Evolutionary conservation across 35 echinoderm and acorn worm species (phyloP), one percentile per base, ranked within the genome.

Genomic region (Acanthaster planci): DNA sequence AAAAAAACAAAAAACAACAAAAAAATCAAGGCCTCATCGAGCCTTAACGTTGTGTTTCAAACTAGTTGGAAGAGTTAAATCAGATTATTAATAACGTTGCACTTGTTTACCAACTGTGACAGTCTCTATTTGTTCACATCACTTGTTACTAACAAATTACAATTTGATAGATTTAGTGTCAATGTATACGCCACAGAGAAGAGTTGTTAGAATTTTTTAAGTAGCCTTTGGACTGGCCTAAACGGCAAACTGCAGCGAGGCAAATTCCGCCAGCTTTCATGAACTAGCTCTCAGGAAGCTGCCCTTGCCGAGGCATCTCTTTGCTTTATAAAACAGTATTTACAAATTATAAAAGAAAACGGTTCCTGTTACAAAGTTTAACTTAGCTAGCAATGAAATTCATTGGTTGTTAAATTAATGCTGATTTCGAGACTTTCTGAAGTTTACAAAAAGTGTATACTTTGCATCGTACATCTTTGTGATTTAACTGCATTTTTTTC

Each of bases 401-500:
- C 26, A 14, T 72, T 72, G 14, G 30, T 31, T 72, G 19, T 27
- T 31, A 14, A 72, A 72, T 72, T 26, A 72, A n/a, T n/a, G n/a
- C n/a, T n/a, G n/a, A 59, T 5, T 59, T 59, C 19, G 26, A 30
- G 23, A 72, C 64, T 72, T 72, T 72, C 64, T 31, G 64, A 72
- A 34, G 64, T 72, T 72, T 31, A 31, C 10, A 47, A 47, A 47
- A 47, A 47, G 12, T 35, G 64, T 29, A 34, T 16, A 23, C 34
- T 72, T 31, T 72, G 64, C 64, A 72, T 72, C 30, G 64, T 72
- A 72, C 64, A 72, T n/a, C 42, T 47, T 72, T 72, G 64, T 72
- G 64, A 72, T 72, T n/a, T 72, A 72, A 29, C 30, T 21, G 15
- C 64, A 72, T 10, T 14, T 72, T 10, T 21, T 72, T 72, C 30